Base-by-base conservation (phyloP, 2,797 vertebrate genomes). In the Silurus lanzhouensis region DNA sequence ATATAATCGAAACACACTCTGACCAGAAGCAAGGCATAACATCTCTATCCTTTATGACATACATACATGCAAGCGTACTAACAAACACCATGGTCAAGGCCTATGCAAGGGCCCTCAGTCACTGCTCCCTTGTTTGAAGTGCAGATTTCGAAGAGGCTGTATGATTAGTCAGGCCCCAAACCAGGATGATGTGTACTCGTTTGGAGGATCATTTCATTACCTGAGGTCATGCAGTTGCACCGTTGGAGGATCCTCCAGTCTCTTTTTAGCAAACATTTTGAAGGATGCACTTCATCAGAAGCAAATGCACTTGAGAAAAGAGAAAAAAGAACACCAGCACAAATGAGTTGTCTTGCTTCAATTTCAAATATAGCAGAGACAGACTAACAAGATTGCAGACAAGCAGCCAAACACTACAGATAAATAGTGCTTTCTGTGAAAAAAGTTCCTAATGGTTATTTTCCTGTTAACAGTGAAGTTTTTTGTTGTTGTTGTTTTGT, bases 161-260 rank as follows among this genome's bases (percentile, higher is more conserved):
- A 76, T 85, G 52, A 57, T 63, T 64, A 82, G 78, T 48, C 74
- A 70, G 2, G 19, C 64, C 38, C 52, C 52, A 86, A 84, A 74
- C 19, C 60, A 82, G 81, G 76, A 31, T 79, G 66, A 58, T 84
- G 71, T 86, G 74, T 61, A 76, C 15, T 52, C 38, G 61, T 82
- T 31, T 84, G 20, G 61, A 86, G 60, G 79, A 70, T 63, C 86
- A 78, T 81, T 89, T 87, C 81, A 87, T 89, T 87, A 81, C 48
- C 75, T 38, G 46, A 15, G 52, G 84, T 72, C 22, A 48, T 52
- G 20, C 58, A n/a, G n/a, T 22, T 75, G 55, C 82, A 46, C 58
- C 55, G 48, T 68, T 38, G 66, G 38, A 83, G 78, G 72, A 82
- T 72, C 61, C 67, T 84, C 81, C 60, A 84, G 27, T 0, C 31